Evolutionary conservation across 2,113 vertebrate species (phyloP), one percentile per base, ranked within the genome.

Genomic region (Poeciliopsis turrubarensis): DNA sequence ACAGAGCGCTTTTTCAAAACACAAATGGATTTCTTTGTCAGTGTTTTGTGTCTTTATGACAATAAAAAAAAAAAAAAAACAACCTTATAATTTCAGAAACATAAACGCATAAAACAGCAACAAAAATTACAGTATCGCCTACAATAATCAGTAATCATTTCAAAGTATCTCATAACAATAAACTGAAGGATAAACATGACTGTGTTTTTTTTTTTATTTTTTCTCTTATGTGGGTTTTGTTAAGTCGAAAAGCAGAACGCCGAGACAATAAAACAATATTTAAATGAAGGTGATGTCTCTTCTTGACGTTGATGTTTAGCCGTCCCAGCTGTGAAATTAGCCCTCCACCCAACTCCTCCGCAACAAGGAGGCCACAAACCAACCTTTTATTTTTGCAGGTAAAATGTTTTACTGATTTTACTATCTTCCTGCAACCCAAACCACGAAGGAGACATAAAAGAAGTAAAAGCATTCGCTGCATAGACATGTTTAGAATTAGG

Each of bases 261-360:
- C 37, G 1, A 27, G 39, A 37, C 31, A 27, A 22, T 63, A 31
- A 63, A 37, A 32, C 22, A 25, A 41, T 15, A 41, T 41, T 73
- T 37, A 27, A 27, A 65, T 68, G 14, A 51, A 83, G 54, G 39
- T 31, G 26, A 65, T 68, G 64, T 83, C 34, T 37, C 34, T 11
- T 11, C 2, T 37, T 37, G 10, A 37, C 10, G 10, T 37, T 11
- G 9, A 37, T 11, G 34, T 82, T 75, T 41, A 68, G 68, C 41
- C 80, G 57, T 29, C 85, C 82, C 88, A 89, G 86, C 83, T 89
- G 86, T 87, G 70, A 87, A 87, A 89, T 86, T 81, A 88, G 30
- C 54, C 61, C 1, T 75, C 83, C 6, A 47, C 44, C 34, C 57
- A 79, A 44, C 26, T 65, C 31, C 29, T 70, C 61, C 34, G n/a